phyloP scores from a whole-genome alignment of 1,140 invertebrate genomes.

The Cyrtorhinus lividipennis region DNA sequence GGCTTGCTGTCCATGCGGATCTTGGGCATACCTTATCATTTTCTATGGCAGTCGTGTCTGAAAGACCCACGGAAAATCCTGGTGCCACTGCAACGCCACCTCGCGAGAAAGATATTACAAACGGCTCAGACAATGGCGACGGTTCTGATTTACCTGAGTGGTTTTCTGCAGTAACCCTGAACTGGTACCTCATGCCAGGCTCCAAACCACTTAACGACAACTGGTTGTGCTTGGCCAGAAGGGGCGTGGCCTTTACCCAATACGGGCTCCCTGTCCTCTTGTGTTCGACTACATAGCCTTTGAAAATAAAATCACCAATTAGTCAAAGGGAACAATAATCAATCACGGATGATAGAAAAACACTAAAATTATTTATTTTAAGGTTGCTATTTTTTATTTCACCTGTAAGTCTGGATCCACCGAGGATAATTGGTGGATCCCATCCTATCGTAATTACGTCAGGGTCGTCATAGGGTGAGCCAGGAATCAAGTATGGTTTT shows the following conservation, averaged over 20 bases:
- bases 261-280: conserved; percentile 55
- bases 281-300: conserved; percentile 62
- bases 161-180: conserved; percentile 77
- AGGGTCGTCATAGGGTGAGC: conserved; percentile 50
- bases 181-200: conserved; percentile 76
- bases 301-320: neutral
- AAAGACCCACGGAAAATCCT: conserved; percentile 46
- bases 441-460: conserved; percentile 78
- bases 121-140: conserved; percentile 58
- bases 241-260: conserved; percentile 59
- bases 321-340: neutral
- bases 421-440: conserved; percentile 64
- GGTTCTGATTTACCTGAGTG: conserved; percentile 63
- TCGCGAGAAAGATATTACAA: conserved; percentile 56
- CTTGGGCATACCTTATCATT: conserved; percentile 47
- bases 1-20: neutral
- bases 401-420: conserved; percentile 74
- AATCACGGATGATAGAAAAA: neutral
- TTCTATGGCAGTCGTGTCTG: conserved; percentile 50
- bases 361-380: too few species aligned
- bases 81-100: conserved; percentile 46
- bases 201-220: conserved; percentile 60
- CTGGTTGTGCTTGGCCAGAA: conserved; percentile 49
- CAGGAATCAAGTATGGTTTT: conserved; percentile 53
- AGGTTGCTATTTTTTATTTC: conserved; percentile 16